Evolutionary conservation across 2,113 vertebrate genomes (phyloP), one percentile per base, ranked within the genome.

Genomic region (Sterrhoptilus dennistouni): DNA sequence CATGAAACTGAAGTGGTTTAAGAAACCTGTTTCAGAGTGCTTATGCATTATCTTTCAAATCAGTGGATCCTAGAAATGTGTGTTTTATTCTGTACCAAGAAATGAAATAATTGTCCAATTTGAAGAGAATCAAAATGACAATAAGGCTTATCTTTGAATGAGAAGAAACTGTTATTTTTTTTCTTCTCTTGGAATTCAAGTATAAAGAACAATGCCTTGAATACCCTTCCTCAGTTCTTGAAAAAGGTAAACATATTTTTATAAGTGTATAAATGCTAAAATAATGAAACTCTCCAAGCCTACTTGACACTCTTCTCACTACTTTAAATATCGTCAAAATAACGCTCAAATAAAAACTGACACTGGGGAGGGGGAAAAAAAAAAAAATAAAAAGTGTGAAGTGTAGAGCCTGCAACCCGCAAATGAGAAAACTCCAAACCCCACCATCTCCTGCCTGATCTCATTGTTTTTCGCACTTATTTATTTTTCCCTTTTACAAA

Each of bases 391-490:
- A 71, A 70, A 12, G 15, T 45, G 45, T 60, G 17, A 93, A 93
- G 25, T 28, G 4, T 71, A 68, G 19, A 68, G 31, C 45, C 21
- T 64, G 31, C 49, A 71, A 8, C n/a, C 61, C 11, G 11, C 78
- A 93, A 94, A 96, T 47, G 28, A 80, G 50, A 83, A 61, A 17
- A 57, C 28, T 42, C 38, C 60, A 12, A 83, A 44, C 27, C 35
- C 82, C 61, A 54, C 35, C 2, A 11, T 76, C 53, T 79, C 53
- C 49, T 90, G 27, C 33, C 19, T 42, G 35, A 66, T 83, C 71
- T 93, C 53, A 69, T 53, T 65, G 45, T 52, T 96, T 96, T 87
- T 93, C 87, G 66, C 71, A 72, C 25, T 89, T 87, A 69, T 16
- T 89, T 92, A 86, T 54, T 93, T 80, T 63, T 53, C 15, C 25